Conservation (phyloP, 2,797 vertebrate species). For the Micromesistius poutassou region DNA sequence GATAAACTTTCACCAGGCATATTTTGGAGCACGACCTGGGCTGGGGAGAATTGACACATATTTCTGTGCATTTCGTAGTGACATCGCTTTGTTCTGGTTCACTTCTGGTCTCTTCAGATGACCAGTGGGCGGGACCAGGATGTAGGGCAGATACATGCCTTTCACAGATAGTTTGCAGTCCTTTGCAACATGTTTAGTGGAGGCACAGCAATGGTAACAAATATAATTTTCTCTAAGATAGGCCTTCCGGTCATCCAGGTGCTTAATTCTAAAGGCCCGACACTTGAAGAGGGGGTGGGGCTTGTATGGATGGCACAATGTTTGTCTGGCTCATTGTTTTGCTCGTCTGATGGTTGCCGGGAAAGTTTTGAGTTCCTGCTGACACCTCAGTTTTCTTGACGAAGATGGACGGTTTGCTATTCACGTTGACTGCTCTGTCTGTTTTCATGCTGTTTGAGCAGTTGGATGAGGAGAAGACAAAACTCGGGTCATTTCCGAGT, state of each 20-base stretch:
- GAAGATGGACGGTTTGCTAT: background rate
- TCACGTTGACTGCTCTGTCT: background rate
- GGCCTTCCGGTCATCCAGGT: background rate
- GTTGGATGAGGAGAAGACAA: background rate
- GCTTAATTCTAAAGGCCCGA: background rate
- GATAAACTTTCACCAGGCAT: background rate
- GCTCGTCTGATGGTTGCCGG: background rate
- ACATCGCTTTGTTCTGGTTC: background rate
- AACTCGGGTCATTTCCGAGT: conserved; percentile 13
- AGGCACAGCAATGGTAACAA: background rate
- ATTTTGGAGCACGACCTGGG: background rate
- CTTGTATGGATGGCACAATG: background rate
- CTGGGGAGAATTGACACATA: background rate
- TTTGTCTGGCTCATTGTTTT: background rate
- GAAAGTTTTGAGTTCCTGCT: background rate
- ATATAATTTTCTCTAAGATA: background rate
- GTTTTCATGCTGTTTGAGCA: background rate
- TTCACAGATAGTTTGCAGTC: background rate
- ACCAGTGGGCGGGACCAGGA: background rate
- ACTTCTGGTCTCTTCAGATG: background rate
- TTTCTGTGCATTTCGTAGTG: background rate
- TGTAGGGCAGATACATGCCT: background rate
- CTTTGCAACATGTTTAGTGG: background rate
- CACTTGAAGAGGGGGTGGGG: background rate
- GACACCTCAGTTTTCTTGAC: conserved; percentile 1